Evolutionary conservation across 2,113 vertebrate genomes (phyloP).

Genomic region (Trochalopteron elliotii): DNA sequence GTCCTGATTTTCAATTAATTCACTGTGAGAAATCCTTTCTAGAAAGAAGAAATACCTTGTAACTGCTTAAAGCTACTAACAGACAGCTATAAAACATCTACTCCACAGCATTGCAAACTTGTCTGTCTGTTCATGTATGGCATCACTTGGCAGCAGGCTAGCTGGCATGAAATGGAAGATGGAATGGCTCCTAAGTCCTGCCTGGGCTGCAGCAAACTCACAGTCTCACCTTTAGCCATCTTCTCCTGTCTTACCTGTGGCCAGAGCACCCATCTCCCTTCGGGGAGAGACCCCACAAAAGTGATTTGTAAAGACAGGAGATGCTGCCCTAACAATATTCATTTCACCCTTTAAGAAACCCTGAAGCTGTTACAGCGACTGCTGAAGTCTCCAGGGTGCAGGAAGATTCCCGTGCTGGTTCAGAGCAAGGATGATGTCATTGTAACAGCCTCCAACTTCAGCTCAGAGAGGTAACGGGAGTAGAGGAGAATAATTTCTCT

Average conservation of each 20-base stretch:
- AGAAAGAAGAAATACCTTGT: background rate
- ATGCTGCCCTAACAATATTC: conserved; percentile 55
- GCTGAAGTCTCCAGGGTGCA: conserved; percentile 96
- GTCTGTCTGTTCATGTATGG: background rate
- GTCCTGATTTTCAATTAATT: background rate
- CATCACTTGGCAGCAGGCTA: background rate
- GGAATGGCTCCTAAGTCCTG: background rate
- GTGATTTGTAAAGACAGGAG: background rate
- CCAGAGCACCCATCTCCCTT: conserved; percentile 13
- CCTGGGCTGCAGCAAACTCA: background rate
- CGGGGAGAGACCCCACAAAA: conserved; percentile 14
- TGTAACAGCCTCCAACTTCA: conserved; percentile 98
- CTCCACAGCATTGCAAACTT: background rate
- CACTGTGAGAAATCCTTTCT: background rate
- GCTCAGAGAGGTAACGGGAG: conserved; percentile 89
- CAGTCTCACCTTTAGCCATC: conserved; percentile 8
- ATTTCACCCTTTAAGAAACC: conserved; percentile 85
- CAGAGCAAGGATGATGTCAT: conserved; percentile 98
- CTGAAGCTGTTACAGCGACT: conserved; percentile 95
- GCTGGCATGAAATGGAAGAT: background rate
- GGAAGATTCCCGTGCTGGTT: conserved; percentile 97
- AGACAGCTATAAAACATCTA: background rate
- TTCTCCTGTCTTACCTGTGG: conserved; percentile 24
- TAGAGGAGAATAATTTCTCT: conserved; percentile 23
- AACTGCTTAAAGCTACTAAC: background rate